Percentiles rank a stretch among this genome's conserved stretches.
Evolutionary conservation across 2,113 vertebrate species (phyloP).

Genomic region (Progne subis): DNA sequence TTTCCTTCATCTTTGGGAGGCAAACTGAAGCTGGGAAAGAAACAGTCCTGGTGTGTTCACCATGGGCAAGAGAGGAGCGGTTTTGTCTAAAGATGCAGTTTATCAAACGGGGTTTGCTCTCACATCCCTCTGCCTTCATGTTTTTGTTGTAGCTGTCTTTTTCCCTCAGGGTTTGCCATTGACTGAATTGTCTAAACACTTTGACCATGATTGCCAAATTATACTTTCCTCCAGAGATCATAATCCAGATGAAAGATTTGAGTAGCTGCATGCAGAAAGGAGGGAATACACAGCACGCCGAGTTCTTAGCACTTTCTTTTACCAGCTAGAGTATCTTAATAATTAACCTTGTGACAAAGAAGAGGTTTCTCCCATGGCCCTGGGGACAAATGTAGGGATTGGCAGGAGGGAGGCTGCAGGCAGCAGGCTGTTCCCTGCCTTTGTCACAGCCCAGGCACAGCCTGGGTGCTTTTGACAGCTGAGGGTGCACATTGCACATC

Average conservation of each 20-base stretch:
- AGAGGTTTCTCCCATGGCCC: not conserved
- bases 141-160: not conserved
- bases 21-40: not conserved
- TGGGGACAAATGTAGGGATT: not conserved
- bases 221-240: constrained; percentile 19
- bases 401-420: not conserved
- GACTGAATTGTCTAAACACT: constrained; percentile 42
- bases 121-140: not conserved
- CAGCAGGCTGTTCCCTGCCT: not conserved
- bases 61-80: not conserved
- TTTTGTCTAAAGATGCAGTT: not conserved
- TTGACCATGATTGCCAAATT: not conserved
- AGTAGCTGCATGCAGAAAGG: not conserved
- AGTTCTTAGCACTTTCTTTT: not conserved
- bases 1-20: not conserved
- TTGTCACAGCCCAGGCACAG: accelerated
- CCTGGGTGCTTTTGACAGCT: accelerated
- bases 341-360: not conserved
- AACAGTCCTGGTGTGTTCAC: not conserved
- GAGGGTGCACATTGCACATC: accelerated
- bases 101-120: not conserved
- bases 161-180: not conserved
- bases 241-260: not conserved
- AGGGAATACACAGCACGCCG: accelerated
- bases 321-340: not conserved